Evolutionary conservation across 2,113 vertebrate species (phyloP).

Genomic region (Alectura lathami): DNA sequence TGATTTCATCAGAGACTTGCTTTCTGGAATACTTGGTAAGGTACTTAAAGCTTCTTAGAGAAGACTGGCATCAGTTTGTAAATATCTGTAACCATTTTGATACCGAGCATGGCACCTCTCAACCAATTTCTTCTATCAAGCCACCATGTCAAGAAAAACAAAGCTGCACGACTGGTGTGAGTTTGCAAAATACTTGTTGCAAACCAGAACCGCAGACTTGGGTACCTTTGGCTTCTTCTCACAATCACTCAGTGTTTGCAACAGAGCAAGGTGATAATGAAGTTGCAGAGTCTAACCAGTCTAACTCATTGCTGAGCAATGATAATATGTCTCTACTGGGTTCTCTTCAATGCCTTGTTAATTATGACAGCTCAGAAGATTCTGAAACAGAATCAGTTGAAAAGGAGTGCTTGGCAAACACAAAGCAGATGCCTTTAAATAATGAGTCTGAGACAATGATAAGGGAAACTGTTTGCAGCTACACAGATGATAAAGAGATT

Average conservation of each 20-base stretch:
- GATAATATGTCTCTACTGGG: neutral
- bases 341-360: slow-evolving; percentile 78
- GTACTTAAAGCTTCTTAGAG: slow-evolving; percentile 86
- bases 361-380: slow-evolving; percentile 88
- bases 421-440: neutral
- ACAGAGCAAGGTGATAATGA: neutral
- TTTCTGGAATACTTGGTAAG: slow-evolving; percentile 93
- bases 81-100: slow-evolving; percentile 70
- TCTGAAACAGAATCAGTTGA: slow-evolving; percentile 77
- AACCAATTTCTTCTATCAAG: neutral
- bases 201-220: neutral
- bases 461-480: neutral
- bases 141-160: neutral
- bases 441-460: neutral
- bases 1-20: slow-evolving; percentile 94
- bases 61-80: slow-evolving; percentile 80
- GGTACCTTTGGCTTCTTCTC: neutral
- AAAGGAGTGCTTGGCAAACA: neutral
- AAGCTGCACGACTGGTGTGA: neutral
- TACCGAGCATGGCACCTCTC: neutral
- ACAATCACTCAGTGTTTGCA: neutral
- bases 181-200: neutral
- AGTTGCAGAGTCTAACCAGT: neutral
- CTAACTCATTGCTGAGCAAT: neutral
- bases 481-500: neutral